Conservation (phyloP, 2,888 invertebrate species). For the Catocala sponsa region DNA sequence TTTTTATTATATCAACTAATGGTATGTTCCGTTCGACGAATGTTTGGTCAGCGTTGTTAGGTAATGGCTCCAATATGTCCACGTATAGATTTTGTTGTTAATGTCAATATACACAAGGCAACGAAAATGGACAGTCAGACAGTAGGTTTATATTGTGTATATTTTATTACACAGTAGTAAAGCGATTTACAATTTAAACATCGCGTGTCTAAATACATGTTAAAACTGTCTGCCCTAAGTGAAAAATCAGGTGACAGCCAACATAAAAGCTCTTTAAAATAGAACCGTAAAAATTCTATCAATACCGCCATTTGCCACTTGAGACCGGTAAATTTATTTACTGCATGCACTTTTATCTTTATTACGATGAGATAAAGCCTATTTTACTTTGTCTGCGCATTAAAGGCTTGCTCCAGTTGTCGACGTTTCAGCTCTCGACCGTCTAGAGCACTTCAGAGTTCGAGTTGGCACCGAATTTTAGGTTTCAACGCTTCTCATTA, state of each 20-base stretch:
- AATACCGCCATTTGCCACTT: slow-evolving; percentile 69
- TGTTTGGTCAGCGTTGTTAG: slow-evolving; percentile 13
- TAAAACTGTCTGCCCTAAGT: slow-evolving; percentile 32
- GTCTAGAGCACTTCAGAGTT: slow-evolving; percentile 79
- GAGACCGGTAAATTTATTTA: slow-evolving; percentile 53
- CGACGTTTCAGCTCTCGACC: slow-evolving; percentile 62
- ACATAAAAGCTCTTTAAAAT: slow-evolving; percentile 67
- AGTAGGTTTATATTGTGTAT: not conserved
- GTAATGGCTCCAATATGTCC: slow-evolving; percentile 19
- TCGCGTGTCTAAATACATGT: slow-evolving; percentile 14
- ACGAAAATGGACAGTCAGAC: not conserved
- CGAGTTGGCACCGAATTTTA: slow-evolving; percentile 87
- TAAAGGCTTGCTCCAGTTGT: slow-evolving; percentile 47
- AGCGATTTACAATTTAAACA: slow-evolving; percentile 4
- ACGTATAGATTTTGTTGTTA: slow-evolving; percentile 34
- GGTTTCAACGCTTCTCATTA: slow-evolving; percentile 85
- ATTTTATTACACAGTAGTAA: slow-evolving; percentile 2
- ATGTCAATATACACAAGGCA: slow-evolving; percentile 9
- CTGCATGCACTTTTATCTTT: slow-evolving; percentile 45
- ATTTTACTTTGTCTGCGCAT: slow-evolving; percentile 47
- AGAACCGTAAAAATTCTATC: slow-evolving; percentile 72
- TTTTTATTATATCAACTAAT: not conserved
- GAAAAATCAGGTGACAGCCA: slow-evolving; percentile 64
- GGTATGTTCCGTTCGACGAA: not conserved
- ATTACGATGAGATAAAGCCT: slow-evolving; percentile 47